These are phyloP conservation scores for Kobus ellipsiprymnus DNA, from an alignment of 2,113 vertebrate species.

Conservation along the genomic window DNA sequence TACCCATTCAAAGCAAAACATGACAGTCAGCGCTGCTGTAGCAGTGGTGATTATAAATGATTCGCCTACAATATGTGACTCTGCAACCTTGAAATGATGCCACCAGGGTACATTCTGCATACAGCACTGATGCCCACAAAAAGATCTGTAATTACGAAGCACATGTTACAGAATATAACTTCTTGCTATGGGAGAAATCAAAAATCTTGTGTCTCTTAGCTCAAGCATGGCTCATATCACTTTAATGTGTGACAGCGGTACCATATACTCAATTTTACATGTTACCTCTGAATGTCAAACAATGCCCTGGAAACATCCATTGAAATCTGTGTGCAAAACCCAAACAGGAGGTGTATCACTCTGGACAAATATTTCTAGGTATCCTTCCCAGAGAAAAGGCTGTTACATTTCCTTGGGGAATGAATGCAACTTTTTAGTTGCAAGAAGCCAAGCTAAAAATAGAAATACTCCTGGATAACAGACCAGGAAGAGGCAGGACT, in stretches of 20 bases:
- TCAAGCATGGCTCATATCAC: conserved; percentile 38
- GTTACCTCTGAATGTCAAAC: conserved; percentile 58
- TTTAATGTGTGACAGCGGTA: conserved; percentile 63
- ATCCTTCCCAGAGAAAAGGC: conserved; percentile 54
- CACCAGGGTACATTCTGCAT: conserved; percentile 28
- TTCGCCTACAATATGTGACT: conserved; percentile 30
- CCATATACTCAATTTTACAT: conserved; percentile 44
- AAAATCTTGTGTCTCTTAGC: conserved; percentile 49
- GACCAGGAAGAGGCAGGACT: conserved; percentile 21
- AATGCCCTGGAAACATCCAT: conserved; percentile 55
- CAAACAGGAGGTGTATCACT: neutral
- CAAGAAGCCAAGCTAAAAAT: conserved; percentile 70
- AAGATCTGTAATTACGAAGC: conserved; percentile 59
- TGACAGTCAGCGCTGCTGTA: neutral
- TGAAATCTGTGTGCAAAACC: conserved; percentile 25
- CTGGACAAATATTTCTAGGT: conserved; percentile 53
- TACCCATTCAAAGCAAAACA: neutral
- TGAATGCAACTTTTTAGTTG: conserved; percentile 53
- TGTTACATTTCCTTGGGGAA: conserved; percentile 61
- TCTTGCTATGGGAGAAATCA: conserved; percentile 64
- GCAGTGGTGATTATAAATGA: conserved; percentile 10
- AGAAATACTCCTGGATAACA: conserved; percentile 50
- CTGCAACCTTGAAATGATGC: conserved; percentile 56
- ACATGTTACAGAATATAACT: conserved; percentile 51
- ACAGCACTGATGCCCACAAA: conserved; percentile 2